Evolutionary conservation across 1,140 invertebrate species (phyloP), one percentile per base, ranked within the genome.

Genomic region (Drosophila jambulina): DNA sequence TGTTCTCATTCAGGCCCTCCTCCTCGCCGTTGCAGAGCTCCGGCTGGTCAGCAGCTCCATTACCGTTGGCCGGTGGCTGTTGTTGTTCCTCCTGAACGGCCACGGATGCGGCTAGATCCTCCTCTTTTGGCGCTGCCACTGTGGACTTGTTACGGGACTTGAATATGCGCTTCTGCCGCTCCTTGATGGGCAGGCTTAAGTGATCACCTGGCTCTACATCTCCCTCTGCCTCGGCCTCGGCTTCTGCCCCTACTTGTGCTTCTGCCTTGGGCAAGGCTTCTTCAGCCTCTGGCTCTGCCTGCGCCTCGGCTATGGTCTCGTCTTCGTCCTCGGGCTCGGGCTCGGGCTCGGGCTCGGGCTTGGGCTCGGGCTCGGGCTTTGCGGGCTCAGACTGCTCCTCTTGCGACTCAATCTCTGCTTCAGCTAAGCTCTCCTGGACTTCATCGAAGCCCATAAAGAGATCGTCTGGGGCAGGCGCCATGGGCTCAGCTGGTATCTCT

Each of bases 161-260:
- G 49, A 93, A 91, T 17, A 92, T 90, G 48, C 91, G 80, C 53
- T 93, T 92, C 19, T 91, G 81, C 0, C 87, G 77, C 43, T 93
- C 92, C 57, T 93, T 92, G 8, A 82, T 92, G 10, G 88, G 91
- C 40, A 93, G 51, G 32, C 43, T 78, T 3, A 59, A 21, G 9
- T 80, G 58, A 32, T 63, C 74, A 7, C 15, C 61, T 6, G 46
- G 13, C 34, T 36, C 34, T 13, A 4, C 51, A 6, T 40, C 70
- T 12, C 25, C 15, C 13, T 63, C 49, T 32, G 23, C 4, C 12
- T 34, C 27, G 0, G 10, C 34, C 4, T 36, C 34, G 12, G 12
- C 34, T 13, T 64, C 49, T 9, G 12, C n/a, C 12, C 63, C 67
- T 19, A 27, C 9, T 12, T 32, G n/a, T 1, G 17, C 17, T 7